Evolutionary conservation across 2,888 invertebrate species (phyloP), one percentile per base, ranked within the genome.

Genomic region (Luperina nickerlii): DNA sequence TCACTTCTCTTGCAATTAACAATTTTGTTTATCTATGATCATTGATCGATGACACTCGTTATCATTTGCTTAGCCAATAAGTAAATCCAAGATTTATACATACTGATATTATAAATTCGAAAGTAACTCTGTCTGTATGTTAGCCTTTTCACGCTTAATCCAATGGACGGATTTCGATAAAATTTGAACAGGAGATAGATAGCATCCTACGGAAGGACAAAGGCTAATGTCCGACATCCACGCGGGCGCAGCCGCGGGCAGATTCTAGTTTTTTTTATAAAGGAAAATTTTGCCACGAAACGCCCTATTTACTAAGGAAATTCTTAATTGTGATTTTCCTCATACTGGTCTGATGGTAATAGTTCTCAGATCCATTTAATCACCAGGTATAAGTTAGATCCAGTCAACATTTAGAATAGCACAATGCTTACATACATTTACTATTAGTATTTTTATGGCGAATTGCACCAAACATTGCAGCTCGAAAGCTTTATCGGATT

Each of bases 401-500:
- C 32, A 32, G 24, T 38, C 11, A 71, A 62, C 0, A n/a, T 71
- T 9, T 63, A 32, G 7, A 38, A 38, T 38, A 63, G 18, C 38
- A 18, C 1, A 62, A 70, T n/a, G 6, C 62, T 32, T 7, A 38
- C 24, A 11, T n/a, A 38, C n/a, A 24, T 60, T 60, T 38, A 24
- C 9, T 0, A 24, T 18, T 11, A 24, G 8, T 32, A 66, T 32
- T 62, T 71, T 18, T 71, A 62, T 62, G 62, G 38, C 62, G 11
- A 66, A 38, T 38, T 63, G 62, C 11, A 18, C 63, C 20, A 65
- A 65, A 71, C 71, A 38, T 38, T 42, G n/a, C 11, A 38, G 38
- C 38, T 38, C n/a, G 63, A 62, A 38, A 71, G 18, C n/a, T 42
- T 42, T 65, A 71, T 65, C n/a, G 13, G 24, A 45, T 67, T 83